Percentiles rank a stretch among this genome's conserved stretches.
Conservation (phyloP, 1,140 invertebrate genomes). For the Ostrea edulis region DNA sequence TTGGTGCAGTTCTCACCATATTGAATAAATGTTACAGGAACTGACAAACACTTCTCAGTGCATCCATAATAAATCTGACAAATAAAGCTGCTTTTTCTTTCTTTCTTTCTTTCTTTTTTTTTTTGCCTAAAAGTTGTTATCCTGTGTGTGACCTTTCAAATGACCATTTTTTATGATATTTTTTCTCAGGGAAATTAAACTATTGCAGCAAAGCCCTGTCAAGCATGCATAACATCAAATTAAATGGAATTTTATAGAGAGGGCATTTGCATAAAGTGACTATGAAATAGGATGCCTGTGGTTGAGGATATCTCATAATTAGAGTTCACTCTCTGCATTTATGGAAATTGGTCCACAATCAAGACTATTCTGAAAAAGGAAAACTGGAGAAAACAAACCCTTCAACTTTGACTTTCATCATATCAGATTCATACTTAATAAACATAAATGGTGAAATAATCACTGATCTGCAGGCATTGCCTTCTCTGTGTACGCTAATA, state of each 20-base stretch:
- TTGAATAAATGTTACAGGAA: neutral
- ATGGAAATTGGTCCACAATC: conserved; percentile 32
- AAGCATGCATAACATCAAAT: conserved; percentile 37
- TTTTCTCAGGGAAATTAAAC: conserved; percentile 14
- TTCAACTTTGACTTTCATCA: conserved; percentile 28
- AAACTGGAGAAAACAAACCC: neutral
- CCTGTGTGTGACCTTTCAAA: conserved; percentile 21
- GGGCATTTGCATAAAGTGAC: conserved; percentile 13
- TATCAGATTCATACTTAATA: conserved; percentile 11
- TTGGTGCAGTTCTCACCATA: conserved; percentile 10
- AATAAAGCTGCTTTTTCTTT: neutral
- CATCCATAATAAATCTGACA: conserved; percentile 2
- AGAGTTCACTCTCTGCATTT: conserved; percentile 17
- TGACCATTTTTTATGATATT: conserved; percentile 25
- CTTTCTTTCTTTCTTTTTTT: neutral
- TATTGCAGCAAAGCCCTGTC: conserved; percentile 20
- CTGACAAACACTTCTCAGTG: conserved; percentile 6
- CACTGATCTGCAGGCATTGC: neutral
- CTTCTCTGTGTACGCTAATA: neutral
- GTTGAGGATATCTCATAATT: conserved; percentile 29
- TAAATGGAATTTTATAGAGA: conserved; percentile 38
- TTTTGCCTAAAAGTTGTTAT: neutral
- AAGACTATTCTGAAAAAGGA: neutral
- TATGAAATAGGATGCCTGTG: conserved; percentile 36
- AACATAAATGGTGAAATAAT: conserved; percentile 29